Conservation (phyloP, 1,140 invertebrate species). For the Drosophila pachea region DNA sequence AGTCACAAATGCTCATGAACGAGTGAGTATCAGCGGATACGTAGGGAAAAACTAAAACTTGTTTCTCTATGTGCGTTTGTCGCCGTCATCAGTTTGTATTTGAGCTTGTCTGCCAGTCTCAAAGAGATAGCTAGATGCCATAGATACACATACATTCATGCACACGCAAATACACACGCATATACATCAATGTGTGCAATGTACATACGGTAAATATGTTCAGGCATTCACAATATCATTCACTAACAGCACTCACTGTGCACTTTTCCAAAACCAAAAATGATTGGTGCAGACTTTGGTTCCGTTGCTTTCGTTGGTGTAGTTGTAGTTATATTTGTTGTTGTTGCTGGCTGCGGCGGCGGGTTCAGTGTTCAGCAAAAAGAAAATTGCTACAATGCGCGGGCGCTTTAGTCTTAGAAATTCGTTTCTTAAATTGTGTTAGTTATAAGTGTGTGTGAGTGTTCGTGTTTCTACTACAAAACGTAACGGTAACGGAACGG, state of each 20-base stretch:
- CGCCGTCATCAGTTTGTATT: constrained; percentile 47
- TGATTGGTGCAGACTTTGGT: constrained; percentile 45
- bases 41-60: constrained; percentile 49
- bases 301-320: constrained; percentile 29
- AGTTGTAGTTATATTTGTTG: not conserved
- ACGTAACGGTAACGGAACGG: constrained; percentile 48
- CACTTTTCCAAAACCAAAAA: constrained; percentile 72
- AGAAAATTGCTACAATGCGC: constrained; percentile 50
- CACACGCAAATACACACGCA: constrained; percentile 8
- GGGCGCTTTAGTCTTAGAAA: constrained; percentile 51
- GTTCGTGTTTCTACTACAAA: constrained; percentile 37
- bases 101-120: constrained; percentile 67
- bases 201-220: constrained; percentile 10
- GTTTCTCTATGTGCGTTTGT: constrained; percentile 55
- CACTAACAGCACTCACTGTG: constrained; percentile 60
- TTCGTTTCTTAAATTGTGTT: constrained; percentile 38
- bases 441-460: constrained; percentile 28
- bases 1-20: constrained; percentile 5
- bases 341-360: constrained; percentile 24
- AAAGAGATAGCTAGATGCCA: constrained; percentile 57
- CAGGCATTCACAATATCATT: constrained; percentile 14
- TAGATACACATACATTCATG: constrained; percentile 44
- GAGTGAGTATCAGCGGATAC: constrained; percentile 15
- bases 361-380: constrained; percentile 46
- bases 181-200: too few species aligned